Conservation (phyloP, 2,797 vertebrate genomes). For the Molossus alvarezi region DNA sequence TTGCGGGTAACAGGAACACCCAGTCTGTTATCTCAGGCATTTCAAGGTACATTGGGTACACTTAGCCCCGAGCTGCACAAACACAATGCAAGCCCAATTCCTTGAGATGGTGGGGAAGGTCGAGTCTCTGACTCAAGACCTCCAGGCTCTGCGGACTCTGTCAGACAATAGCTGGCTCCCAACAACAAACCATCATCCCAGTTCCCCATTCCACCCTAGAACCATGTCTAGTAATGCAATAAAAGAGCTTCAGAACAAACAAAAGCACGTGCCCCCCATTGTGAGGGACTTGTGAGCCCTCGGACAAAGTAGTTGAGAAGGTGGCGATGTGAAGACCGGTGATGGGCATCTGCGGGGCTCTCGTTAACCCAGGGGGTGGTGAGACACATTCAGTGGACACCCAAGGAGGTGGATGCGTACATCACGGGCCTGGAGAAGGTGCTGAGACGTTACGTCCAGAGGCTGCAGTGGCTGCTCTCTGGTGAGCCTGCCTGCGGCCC, state of each 20-base stretch:
- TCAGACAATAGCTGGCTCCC: too few species aligned
- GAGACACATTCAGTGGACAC: conserved; percentile 90
- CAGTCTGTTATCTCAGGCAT: too few species aligned
- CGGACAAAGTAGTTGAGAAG: background rate
- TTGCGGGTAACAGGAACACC: too few species aligned
- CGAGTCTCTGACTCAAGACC: too few species aligned
- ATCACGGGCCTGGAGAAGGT: conserved; percentile 86
- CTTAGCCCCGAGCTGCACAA: too few species aligned
- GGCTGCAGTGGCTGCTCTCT: conserved; percentile 93
- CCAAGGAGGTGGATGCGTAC: conserved; percentile 90
- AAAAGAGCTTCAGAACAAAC: background rate
- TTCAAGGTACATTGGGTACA: too few species aligned
- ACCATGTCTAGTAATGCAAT: background rate
- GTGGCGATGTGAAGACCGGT: background rate
- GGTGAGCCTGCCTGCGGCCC: conserved; percentile 85
- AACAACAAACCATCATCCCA: background rate
- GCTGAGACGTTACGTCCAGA: conserved; percentile 87
- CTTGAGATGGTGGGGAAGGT: too few species aligned
- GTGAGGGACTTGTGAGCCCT: background rate
- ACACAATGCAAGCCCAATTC: too few species aligned
- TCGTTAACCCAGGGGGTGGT: conserved; percentile 89
- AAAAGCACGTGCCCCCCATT: background rate
- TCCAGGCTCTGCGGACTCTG: too few species aligned
- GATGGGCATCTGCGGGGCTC: background rate
- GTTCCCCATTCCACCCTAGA: background rate